A percentile compares a stretch with the other conserved stretches of the same genome.
Conservation (phyloP, 1,140 invertebrate species). For the Brachionus angularis region DNA sequence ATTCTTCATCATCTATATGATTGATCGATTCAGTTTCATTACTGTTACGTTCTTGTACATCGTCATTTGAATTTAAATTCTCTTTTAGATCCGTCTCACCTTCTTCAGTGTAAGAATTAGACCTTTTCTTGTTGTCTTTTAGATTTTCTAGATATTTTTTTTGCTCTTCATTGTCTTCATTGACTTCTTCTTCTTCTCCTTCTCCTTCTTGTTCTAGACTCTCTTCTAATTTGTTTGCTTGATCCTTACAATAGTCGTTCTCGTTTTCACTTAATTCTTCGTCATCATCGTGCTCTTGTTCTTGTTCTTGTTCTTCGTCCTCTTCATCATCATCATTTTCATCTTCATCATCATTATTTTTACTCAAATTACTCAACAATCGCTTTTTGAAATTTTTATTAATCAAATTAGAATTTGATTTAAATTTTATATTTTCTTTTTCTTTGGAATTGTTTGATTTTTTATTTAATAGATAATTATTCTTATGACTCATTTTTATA, state of each 20-base stretch:
- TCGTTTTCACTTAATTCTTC: background rate
- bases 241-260: background rate
- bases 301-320: background rate
- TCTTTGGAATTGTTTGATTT: too few species aligned
- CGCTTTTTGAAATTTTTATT: background rate
- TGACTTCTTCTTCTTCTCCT: background rate
- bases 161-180: background rate
- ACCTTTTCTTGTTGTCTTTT: background rate
- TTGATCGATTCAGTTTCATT: constrained; percentile 41
- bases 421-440: constrained; percentile 31
- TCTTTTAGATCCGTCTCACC: background rate
- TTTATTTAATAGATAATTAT: too few species aligned
- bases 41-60: constrained; percentile 27
- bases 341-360: background rate
- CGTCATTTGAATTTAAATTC: background rate
- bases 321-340: background rate
- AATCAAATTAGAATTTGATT: background rate
- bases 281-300: background rate
- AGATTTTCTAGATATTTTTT: background rate
- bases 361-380: background rate
- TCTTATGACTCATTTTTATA: too few species aligned
- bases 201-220: background rate
- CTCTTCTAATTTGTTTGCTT: background rate
- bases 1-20: constrained; percentile 32
- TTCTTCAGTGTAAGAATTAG: background rate